A percentile compares a stretch with the other conserved stretches of the same genome.
Evolutionary conservation across 1,140 invertebrate species (phyloP).

Genomic region (Lordiphosa clarofinis): DNA sequence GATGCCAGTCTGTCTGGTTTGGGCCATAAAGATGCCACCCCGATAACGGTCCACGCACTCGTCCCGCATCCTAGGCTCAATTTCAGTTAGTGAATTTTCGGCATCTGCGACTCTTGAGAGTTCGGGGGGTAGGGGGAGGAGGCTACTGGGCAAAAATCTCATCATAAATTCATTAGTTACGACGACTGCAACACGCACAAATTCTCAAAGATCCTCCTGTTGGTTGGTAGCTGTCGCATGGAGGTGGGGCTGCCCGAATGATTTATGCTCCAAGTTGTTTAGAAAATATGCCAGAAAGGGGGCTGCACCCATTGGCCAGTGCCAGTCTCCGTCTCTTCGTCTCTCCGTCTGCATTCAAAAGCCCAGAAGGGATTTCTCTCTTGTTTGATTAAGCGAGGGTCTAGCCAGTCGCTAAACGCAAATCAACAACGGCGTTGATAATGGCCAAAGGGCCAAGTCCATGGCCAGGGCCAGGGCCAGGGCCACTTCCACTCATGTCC

Average conservation of each 20-base stretch:
- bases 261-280: slow-evolving; percentile 74
- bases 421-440: slow-evolving; percentile 72
- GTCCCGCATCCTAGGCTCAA: slow-evolving; percentile 1
- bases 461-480: too few relatives aligned
- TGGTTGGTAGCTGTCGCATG: slow-evolving; percentile 61
- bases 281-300: slow-evolving; percentile 61
- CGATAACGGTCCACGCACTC: slow-evolving; percentile 55
- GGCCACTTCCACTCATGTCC: slow-evolving; percentile 51
- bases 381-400: slow-evolving; percentile 68
- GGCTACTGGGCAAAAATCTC: slow-evolving; percentile 72
- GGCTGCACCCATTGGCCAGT: slow-evolving; percentile 1
- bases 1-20: slow-evolving; percentile 71
- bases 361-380: slow-evolving; percentile 69
- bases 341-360: too few relatives aligned
- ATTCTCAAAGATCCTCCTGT: slow-evolving; percentile 18
- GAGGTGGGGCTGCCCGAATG: slow-evolving; percentile 57
- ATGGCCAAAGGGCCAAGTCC: slow-evolving; percentile 58
- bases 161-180: slow-evolving; percentile 77
- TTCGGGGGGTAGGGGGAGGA: neutral
- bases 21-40: slow-evolving; percentile 71
- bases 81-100: slow-evolving; percentile 11
- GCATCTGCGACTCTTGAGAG: neutral
- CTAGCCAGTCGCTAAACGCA: slow-evolving; percentile 57
- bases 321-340: too few relatives aligned
- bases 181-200: slow-evolving; percentile 67